Evolutionary conservation across 2,797 vertebrate species (phyloP).

Genomic region (Acrossocheilus wenchowensis): DNA sequence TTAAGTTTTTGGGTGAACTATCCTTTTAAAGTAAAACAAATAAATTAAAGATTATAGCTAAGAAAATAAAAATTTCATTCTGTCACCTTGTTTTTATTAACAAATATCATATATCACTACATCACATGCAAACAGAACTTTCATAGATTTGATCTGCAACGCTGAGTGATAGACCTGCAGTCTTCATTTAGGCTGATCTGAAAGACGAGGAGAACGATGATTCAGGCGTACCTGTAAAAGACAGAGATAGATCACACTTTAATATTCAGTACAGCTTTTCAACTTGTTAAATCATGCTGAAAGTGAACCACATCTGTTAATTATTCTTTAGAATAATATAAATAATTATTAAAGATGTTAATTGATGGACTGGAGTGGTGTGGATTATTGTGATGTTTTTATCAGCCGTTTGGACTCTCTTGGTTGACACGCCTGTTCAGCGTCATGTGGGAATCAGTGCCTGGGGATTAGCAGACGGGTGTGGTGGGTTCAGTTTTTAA

Average conservation of each 20-base stretch:
- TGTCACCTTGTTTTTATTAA: conserved; percentile 10
- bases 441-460: no score
- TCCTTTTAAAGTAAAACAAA: background rate
- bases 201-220: background rate
- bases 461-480: no score
- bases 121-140: conserved; percentile 1
- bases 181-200: background rate
- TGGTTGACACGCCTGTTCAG: background rate
- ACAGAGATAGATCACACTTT: background rate
- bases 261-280: background rate
- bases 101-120: background rate
- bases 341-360: no score
- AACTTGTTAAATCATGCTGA: background rate
- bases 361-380: no score
- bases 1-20: background rate
- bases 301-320: background rate
- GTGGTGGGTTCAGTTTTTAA: no score
- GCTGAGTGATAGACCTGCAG: background rate
- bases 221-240: conserved; percentile 37
- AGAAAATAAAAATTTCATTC: background rate
- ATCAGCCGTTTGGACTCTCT: background rate
- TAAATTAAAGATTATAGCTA: background rate
- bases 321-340: no score
- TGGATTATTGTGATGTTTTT: background rate
- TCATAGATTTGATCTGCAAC: background rate